Base-by-base conservation (phyloP, 2,888 invertebrate species). In the Tinea semifulvella region DNA sequence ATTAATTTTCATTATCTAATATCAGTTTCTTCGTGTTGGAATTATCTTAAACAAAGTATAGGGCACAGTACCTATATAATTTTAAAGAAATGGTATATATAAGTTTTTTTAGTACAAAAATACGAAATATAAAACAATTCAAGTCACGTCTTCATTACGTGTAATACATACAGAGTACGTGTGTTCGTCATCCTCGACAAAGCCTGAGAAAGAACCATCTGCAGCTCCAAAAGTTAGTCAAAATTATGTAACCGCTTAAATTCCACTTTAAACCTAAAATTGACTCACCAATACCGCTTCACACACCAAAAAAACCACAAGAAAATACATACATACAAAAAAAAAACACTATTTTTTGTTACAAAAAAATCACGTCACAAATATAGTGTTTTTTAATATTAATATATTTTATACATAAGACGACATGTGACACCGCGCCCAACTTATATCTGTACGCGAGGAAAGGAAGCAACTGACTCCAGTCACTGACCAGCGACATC, bases 101-200 rank as follows among this genome's bases (percentile, higher is more conserved):
- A 22, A 8, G 22, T 22, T 8, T 22, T 7, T 22, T 22, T 22
- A 8, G 22, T 22, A 22, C 6, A 31, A 14, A 31, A 31, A 31
- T 22, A 22, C 5, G 8, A 7, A 22, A 22, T 7, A 22, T 5
- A 22, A 22, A 8, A 22, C 5, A 22, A 8, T 7, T 8, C 31
- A 31, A 31, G 31, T 31, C 31, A 31, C 31, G 31, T 31, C 31
- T 11, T 14, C 13, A 7, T 31, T n/a, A 31, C 31, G 13, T 31
- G 31, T 31, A 31, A 31, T 31, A 31, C 31, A 31, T 31, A 13
- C 14, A 31, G 14, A 31, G 13, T 31, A 31, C 31, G 13, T 22
- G 22, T 31, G 13, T 31, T 14, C 13, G 31, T 31, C 11, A 31
- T 31, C 31, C n/a, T 31, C 31, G 11, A 11, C n/a, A 31, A 31